These are phyloP conservation scores for Oasisia sp. DNA, from an alignment of 2,888 invertebrate species.

Conservation along the genomic window DNA sequence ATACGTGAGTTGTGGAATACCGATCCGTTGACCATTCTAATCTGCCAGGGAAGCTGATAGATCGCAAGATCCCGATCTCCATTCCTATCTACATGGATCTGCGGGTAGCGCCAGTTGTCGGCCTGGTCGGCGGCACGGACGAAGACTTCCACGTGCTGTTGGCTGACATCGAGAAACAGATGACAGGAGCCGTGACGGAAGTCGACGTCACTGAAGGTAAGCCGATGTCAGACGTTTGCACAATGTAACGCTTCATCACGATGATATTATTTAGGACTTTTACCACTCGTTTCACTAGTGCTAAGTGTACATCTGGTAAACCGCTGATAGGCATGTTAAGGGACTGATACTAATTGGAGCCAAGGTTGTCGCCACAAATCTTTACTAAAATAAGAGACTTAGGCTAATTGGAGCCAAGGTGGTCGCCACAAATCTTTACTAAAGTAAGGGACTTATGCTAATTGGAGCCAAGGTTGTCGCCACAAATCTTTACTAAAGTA, in stretches of 20 bases:
- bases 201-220: neutral
- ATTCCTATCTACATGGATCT: neutral
- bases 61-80: neutral
- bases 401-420: too few species aligned
- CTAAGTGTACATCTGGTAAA: neutral
- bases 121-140: slow-evolving; percentile 13
- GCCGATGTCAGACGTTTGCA: neutral
- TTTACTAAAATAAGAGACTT: too few species aligned
- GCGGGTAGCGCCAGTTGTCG: neutral
- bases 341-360: too few species aligned
- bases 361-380: too few species aligned
- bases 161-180: neutral
- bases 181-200: neutral
- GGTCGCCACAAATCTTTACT: too few species aligned
- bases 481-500: too few species aligned
- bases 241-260: neutral
- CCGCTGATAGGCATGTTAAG: too few species aligned
- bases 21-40: neutral
- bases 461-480: too few species aligned
- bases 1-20: neutral
- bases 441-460: too few species aligned
- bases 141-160: neutral
- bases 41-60: neutral
- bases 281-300: neutral
- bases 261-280: neutral